Evolutionary conservation across 2,113 vertebrate species (phyloP), one percentile per base, ranked within the genome.

Genomic region (Calidris pygmaea): DNA sequence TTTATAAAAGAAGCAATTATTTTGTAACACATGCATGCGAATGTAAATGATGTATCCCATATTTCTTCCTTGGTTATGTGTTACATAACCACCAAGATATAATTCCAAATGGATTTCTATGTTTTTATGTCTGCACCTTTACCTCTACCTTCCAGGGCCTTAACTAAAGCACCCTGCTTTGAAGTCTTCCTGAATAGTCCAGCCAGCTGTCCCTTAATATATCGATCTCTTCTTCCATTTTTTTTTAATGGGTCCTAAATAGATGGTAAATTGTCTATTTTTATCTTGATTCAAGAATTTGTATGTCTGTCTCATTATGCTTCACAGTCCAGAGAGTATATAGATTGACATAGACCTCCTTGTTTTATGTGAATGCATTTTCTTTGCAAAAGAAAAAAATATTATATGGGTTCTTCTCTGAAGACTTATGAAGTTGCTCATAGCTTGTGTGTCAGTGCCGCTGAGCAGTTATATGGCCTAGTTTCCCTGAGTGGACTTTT

Each of bases 21-120:
- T 90, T 83, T 79, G 24, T 43, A 72, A 48, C 20, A 56, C 0
- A 0, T 71, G n/a, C 52, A 55, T 1, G 3, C 2, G 0, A 45
- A 82, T 75, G 14, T 59, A 76, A 86, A 55, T 76, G 12, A 14
- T 21, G 19, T 23, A 59, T 41, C 16, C 24, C 11, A 1, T 50
- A 50, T 71, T 87, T 75, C 39, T 78, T 39, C 34, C 37, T 48
- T 70, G 26, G 11, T 35, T 82, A 39, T 66, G 7, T 58, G 27
- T 34, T 45, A 53, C 15, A 14, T 30, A 48, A 27, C 22, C 24
- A 30, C 22, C 7, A 45, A 43, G 47, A 41, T 18, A 32, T 2
- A 45, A 3, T 63, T 87, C 18, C 30, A 62, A 45, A 48, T 30
- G 2, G 21, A 11, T 45, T 58, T 78, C 30, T 37, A 1, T 20